Conservation (phyloP, 2,797 vertebrate species). For the Hippoglossus hippoglossus region DNA sequence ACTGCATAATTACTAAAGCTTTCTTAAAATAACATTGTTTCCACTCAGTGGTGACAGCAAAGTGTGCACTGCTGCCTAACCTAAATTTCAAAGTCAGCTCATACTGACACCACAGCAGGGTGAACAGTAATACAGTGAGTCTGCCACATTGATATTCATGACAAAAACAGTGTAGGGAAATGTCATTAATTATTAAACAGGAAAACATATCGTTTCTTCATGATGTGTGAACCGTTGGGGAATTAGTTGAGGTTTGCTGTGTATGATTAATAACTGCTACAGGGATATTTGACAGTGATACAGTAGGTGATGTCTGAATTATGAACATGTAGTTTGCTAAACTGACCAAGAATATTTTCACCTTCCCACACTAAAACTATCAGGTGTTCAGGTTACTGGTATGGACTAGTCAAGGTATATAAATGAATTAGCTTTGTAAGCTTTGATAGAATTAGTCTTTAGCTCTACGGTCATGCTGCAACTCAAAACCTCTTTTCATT, state of each 20-base stretch:
- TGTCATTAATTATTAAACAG: neutral
- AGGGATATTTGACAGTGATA: neutral
- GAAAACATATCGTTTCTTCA: neutral
- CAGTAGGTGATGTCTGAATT: neutral
- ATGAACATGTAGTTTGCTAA: neutral
- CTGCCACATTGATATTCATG: neutral
- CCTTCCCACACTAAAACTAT: neutral
- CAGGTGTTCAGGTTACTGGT: too few species aligned
- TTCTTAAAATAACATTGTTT: slow-evolving; percentile 18
- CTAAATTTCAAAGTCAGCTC: slow-evolving; percentile 31
- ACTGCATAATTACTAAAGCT: slow-evolving; percentile 20
- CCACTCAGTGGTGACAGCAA: slow-evolving; percentile 12
- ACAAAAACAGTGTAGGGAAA: neutral
- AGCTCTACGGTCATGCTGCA: too few species aligned
- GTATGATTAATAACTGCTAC: neutral
- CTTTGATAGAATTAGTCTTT: too few species aligned
- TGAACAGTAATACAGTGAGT: neutral
- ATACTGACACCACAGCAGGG: slow-evolving; percentile 8
- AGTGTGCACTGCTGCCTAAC: neutral
- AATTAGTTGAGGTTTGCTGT: neutral
- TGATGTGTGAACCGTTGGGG: neutral
- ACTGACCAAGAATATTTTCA: neutral
- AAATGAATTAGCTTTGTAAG: too few species aligned
- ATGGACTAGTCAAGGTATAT: too few species aligned
- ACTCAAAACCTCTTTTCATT: too few species aligned